Conservation (phyloP, 2,888 invertebrate species). For the Ophion ventricosus region DNA sequence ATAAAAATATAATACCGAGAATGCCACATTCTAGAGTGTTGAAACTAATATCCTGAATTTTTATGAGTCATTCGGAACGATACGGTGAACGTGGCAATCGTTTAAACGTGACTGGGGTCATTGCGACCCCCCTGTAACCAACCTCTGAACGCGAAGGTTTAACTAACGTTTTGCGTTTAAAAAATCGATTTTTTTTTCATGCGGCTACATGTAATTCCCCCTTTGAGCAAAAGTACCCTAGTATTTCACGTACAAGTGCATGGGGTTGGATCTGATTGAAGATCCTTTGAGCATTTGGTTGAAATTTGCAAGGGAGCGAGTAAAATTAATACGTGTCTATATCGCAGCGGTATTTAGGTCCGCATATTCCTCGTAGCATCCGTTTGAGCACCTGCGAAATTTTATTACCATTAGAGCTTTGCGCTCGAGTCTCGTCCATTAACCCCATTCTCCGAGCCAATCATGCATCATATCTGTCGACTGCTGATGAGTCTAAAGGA, state of each 20-base stretch:
- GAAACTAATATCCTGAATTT: too few species aligned
- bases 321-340: slow-evolving; percentile 12
- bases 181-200: too few species aligned
- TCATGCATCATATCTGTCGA: slow-evolving; percentile 33
- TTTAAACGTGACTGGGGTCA: too few species aligned
- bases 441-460: slow-evolving; percentile 64
- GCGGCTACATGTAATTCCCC: too few species aligned
- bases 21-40: too few species aligned
- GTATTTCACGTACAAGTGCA: slow-evolving; percentile 4
- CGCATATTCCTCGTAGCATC: slow-evolving; percentile 10
- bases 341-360: slow-evolving; percentile 18
- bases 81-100: too few species aligned
- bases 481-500: slow-evolving; percentile 15
- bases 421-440: slow-evolving; percentile 57
- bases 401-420: slow-evolving; percentile 61
- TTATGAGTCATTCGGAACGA: too few species aligned
- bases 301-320: slow-evolving; percentile 8
- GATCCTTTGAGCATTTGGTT: slow-evolving; percentile 32
- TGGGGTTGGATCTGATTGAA: neutral
- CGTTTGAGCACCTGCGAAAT: slow-evolving; percentile 57
- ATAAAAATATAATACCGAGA: too few species aligned
- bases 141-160: neutral
- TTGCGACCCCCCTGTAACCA: too few species aligned
- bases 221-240: slow-evolving; percentile 6
- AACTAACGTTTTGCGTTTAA: neutral